Conservation (phyloP, 2,113 vertebrate species). For the Argyrosomus japonicus region DNA sequence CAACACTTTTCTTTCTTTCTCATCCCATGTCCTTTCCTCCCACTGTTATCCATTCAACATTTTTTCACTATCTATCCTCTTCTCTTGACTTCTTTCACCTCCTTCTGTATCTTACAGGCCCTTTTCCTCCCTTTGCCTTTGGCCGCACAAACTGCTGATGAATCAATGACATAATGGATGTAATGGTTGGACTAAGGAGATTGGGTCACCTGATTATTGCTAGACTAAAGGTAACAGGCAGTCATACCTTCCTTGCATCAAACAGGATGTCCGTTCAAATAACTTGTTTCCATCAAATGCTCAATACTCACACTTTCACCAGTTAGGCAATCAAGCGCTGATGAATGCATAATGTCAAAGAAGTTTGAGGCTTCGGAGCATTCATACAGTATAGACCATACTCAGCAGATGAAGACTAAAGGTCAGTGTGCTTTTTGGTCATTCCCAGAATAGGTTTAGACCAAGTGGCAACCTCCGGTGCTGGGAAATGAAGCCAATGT, state of each 20-base stretch:
- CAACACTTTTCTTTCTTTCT: constrained; percentile 10
- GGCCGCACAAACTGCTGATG: constrained; percentile 38
- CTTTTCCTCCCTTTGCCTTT: neutral
- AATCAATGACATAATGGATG: constrained; percentile 31
- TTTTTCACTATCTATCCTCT: constrained; percentile 1
- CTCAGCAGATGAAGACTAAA: neutral
- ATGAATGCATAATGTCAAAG: too few species aligned
- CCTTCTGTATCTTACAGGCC: constrained; percentile 11
- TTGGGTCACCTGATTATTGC: too few species aligned
- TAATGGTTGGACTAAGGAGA: constrained; percentile 14
- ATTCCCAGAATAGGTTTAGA: neutral
- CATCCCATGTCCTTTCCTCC: neutral
- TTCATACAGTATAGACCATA: neutral
- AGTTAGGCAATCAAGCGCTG: neutral
- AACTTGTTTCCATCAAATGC: neutral
- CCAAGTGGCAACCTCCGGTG: too few species aligned
- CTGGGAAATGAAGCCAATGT: too few species aligned
- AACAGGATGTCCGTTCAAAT: too few species aligned
- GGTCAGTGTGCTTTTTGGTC: neutral
- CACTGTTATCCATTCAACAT: constrained; percentile 31
- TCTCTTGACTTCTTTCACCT: constrained; percentile 29
- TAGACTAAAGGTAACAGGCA: too few species aligned
- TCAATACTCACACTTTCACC: neutral
- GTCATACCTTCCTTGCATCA: too few species aligned
- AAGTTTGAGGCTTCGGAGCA: neutral